phyloP scores from a whole-genome alignment of 2,113 vertebrate species.

The Podocnemis expansa region DNA sequence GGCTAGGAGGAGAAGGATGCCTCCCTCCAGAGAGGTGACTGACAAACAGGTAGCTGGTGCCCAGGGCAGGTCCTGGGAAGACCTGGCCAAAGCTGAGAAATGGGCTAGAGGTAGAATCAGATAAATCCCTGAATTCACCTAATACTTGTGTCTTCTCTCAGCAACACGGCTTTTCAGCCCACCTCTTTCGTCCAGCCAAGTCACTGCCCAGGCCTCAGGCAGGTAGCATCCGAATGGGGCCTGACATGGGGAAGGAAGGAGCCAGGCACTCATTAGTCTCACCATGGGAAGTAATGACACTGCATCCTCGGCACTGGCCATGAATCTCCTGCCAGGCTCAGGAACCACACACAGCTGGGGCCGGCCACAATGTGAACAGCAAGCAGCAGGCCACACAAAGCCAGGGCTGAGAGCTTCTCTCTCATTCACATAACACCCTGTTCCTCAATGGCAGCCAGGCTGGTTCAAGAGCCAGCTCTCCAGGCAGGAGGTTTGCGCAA shows the following conservation, averaged over 20 bases:
- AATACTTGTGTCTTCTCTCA: accelerated
- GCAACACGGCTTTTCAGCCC: neutral
- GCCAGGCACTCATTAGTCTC: conserved; percentile 25
- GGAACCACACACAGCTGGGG: neutral
- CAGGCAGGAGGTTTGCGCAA: neutral
- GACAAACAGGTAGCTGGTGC: neutral
- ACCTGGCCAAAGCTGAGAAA: neutral
- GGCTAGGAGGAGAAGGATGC: neutral
- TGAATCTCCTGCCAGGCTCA: conserved; percentile 9
- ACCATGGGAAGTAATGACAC: neutral
- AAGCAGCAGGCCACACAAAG: accelerated
- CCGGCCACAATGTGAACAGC: too few relatives aligned
- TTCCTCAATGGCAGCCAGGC: neutral
- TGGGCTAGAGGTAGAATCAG: neutral
- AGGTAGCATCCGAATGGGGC: conserved; percentile 6
- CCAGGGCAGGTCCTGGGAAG: neutral
- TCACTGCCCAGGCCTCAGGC: neutral
- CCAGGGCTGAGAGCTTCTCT: neutral
- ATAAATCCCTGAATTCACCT: neutral
- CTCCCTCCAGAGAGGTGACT: accelerated
- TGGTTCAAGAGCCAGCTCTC: neutral
- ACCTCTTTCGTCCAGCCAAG: neutral
- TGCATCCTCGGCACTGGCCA: neutral
- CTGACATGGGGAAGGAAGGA: conserved; percentile 2
- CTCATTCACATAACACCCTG: accelerated